Evolutionary conservation across 2,797 vertebrate genomes (phyloP), one percentile per base, ranked within the genome.

Genomic region (Cottoperca gobio): DNA sequence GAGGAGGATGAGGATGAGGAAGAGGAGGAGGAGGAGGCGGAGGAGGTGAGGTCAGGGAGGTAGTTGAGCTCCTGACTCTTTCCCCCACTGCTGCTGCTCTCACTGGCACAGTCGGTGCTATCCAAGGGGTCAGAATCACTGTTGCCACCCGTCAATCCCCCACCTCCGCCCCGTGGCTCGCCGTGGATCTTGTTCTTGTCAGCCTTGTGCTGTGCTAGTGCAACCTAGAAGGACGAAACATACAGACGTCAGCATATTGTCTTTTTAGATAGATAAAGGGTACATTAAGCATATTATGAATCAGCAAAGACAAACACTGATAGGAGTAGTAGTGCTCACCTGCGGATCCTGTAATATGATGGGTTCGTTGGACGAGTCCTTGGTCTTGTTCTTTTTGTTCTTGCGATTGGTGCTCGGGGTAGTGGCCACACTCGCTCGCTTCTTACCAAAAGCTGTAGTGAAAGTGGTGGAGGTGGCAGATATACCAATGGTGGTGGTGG

Each of bases 351-450:
- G 97, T 85, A 98, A 93, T 91, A 99, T 97, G 90, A 99, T 97
- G 76, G 97, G 96, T 91, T 97, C 95, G 37, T 95, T 97, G 58
- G 96, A 96, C 74, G 96, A 95, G 86, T 99, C 98, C 95, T 99
- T 99, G 14, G 97, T 98, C 96, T 99, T 99, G 80, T 99, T 99
- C 94, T 99, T 99, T 95, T 99, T 99, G 91, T 96, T 99, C 94
- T 99, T 99, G 74, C 97, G 95, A 48, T 97, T 98, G 87, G 96
- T 96, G 93, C 96, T 97, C 14, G 98, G 97, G 19, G 97, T 98
- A 59, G 97, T 98, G 83, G 97, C 96, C 88, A 98, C 96, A 28
- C 95, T 97, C 73, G 97, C 96, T 81, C 98, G 95, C 93, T 99
- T 99, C 91, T 99, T 99, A 76, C 98, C 97, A 88, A 99, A 99